Conservation (phyloP, 35 echinoderm and acorn worm species). For the Diadema setosum region DNA sequence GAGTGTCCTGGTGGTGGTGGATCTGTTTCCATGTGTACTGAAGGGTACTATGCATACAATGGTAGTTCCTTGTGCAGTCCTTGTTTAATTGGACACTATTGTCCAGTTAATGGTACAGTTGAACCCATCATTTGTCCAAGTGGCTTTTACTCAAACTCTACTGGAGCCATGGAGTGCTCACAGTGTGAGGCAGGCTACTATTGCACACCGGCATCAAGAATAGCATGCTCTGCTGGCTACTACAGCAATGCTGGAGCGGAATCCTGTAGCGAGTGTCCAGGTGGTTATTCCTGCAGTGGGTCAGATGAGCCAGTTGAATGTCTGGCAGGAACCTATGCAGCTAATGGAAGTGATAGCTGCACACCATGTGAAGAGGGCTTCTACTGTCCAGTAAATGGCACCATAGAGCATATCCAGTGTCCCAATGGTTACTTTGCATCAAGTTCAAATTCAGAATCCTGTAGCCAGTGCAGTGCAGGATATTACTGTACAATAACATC, state of each 20-base stretch:
- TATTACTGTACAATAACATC: conserved; percentile 58
- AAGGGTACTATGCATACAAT: conserved; percentile 72
- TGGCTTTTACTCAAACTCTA: conserved; percentile 16
- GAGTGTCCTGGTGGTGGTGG: conserved; percentile 23
- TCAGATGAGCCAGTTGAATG: conserved; percentile 23
- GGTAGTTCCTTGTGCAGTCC: conserved; percentile 61
- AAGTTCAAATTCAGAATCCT: not conserved
- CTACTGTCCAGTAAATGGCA: conserved; percentile 69
- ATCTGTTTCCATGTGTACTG: not conserved
- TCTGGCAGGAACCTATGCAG: conserved; percentile 36
- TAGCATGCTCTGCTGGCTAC: conserved; percentile 24
- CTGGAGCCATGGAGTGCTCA: conserved; percentile 28
- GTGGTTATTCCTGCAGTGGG: conserved; percentile 48
- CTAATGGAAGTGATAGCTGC: conserved; percentile 74
- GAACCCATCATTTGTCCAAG: conserved; percentile 51
- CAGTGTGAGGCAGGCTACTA: conserved; percentile 47
- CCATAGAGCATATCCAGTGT: conserved; percentile 39
- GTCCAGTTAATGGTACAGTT: conserved; percentile 34
- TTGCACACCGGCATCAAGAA: not conserved
- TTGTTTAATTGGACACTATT: conserved; percentile 68
- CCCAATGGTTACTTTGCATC: conserved; percentile 50
- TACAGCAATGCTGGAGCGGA: conserved; percentile 6
- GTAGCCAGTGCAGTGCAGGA: conserved; percentile 36
- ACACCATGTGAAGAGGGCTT: conserved; percentile 47
- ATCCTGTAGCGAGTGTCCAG: conserved; percentile 40